These are phyloP conservation scores for Aradus depressus DNA, from an alignment of 2,888 invertebrate genomes.

Conservation along the genomic window DNA sequence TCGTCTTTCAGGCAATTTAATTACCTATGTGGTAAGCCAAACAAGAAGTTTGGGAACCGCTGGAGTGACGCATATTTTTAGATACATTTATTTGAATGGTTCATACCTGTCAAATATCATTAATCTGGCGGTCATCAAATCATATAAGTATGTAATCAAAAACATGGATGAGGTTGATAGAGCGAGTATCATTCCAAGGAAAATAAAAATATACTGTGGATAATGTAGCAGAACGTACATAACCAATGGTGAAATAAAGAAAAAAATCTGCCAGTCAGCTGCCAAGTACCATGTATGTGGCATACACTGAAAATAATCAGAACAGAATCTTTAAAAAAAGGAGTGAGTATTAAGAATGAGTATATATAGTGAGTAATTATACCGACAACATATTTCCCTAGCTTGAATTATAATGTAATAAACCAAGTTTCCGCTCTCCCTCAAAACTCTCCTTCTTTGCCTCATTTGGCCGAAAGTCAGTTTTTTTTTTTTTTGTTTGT, in stretches of 20 bases:
- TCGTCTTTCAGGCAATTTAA: no score
- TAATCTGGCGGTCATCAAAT: slow-evolving; percentile 1
- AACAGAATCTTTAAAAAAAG: background rate
- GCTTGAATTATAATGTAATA: background rate
- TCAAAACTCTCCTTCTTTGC: no score
- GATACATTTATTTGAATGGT: no score
- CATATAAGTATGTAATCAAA: background rate
- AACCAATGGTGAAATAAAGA: slow-evolving; percentile 1
- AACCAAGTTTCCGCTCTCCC: no score
- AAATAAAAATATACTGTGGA: slow-evolving; percentile 2
- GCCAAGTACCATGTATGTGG: slow-evolving; percentile 15
- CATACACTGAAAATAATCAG: slow-evolving; percentile 2
- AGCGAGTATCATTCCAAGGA: background rate
- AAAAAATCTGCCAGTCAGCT: slow-evolving; percentile 13
- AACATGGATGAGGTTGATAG: background rate
- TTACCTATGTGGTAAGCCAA: no score
- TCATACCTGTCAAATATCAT: slow-evolving; percentile 4
- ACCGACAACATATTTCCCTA: background rate
- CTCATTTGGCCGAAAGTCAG: no score
- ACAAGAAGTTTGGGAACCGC: no score
- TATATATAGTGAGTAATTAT: background rate
- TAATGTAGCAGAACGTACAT: background rate
- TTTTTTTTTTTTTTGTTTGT: no score
- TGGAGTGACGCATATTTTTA: no score
- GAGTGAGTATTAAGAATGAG: background rate